Conservation (phyloP, 2,888 invertebrate species). For the Osmoderma eremita region DNA sequence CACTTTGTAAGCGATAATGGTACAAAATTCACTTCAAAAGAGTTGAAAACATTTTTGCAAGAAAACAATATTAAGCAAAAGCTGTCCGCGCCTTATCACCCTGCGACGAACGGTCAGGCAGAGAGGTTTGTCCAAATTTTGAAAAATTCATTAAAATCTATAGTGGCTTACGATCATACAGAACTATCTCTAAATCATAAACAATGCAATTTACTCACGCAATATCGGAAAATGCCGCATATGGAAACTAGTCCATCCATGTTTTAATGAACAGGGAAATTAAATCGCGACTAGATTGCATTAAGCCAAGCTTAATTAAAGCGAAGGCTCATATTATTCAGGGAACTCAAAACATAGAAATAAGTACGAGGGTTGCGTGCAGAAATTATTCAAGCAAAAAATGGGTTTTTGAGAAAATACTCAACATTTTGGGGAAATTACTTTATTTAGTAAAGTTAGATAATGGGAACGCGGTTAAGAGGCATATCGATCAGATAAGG, state of each 20-base stretch:
- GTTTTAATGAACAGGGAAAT: constrained; percentile 46
- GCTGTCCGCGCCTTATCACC: constrained; percentile 19
- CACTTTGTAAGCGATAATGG: constrained; percentile 51
- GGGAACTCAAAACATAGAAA: not conserved
- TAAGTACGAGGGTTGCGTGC: not conserved
- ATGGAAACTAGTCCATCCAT: constrained; percentile 44
- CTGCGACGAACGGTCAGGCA: constrained; percentile 41
- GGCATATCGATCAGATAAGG: constrained; percentile 3
- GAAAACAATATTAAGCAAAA: constrained; percentile 39
- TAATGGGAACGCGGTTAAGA: not conserved
- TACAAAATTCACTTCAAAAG: constrained; percentile 48
- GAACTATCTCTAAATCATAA: not conserved
- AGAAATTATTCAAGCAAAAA: constrained; percentile 4
- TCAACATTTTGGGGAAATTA: constrained; percentile 6
- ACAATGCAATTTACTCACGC: constrained; percentile 20
- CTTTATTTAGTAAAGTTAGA: constrained; percentile 16
- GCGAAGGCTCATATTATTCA: not conserved
- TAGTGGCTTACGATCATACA: not conserved
- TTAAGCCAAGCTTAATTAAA: constrained; percentile 7
- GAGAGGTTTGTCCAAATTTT: constrained; percentile 43
- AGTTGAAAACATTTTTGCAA: constrained; percentile 43
- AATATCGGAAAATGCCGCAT: constrained; percentile 37
- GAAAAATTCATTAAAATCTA: not conserved
- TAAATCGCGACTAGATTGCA: constrained; percentile 19
- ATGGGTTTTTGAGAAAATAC: not conserved